phyloP scores from a whole-genome alignment of 2,113 vertebrate genomes.

The Actenoides hombroni region DNA sequence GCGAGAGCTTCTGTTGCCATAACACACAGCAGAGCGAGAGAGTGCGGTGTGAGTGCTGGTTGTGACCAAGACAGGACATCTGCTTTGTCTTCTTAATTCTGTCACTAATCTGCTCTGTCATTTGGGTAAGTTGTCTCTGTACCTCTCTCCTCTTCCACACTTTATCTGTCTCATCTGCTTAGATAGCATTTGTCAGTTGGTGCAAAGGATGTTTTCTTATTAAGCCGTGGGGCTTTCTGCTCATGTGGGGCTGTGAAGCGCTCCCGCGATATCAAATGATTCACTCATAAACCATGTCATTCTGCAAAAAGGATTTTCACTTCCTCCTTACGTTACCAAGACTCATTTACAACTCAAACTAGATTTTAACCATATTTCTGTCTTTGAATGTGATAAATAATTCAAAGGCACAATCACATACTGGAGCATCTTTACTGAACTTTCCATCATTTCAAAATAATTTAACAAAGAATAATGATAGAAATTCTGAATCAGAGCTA shows the following conservation, averaged over 20 bases:
- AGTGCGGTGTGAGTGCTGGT: background rate
- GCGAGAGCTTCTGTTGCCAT: background rate
- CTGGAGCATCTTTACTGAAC: conserved; percentile 45
- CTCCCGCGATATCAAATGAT: background rate
- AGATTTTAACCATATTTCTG: conserved; percentile 42
- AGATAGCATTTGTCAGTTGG: background rate
- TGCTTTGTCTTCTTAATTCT: background rate
- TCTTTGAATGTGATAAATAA: conserved; percentile 61
- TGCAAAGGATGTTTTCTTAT: background rate
- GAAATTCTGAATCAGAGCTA: conserved; percentile 55
- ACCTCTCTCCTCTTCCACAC: background rate
- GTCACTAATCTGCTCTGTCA: background rate
- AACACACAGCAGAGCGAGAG: background rate
- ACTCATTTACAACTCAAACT: conserved; percentile 56
- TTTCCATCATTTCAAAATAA: conserved; percentile 54
- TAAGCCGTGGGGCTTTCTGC: background rate
- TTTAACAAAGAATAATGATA: conserved; percentile 58
- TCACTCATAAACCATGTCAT: background rate
- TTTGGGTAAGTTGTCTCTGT: background rate
- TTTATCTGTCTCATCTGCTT: background rate
- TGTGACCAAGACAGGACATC: background rate
- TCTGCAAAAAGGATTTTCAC: background rate
- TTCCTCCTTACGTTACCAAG: background rate
- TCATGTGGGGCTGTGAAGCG: rapidly evolving
- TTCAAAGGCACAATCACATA: conserved; percentile 59